These are phyloP conservation scores for Glomeris marginata DNA, from an alignment of 2,888 invertebrate species.

Conservation along the genomic window DNA sequence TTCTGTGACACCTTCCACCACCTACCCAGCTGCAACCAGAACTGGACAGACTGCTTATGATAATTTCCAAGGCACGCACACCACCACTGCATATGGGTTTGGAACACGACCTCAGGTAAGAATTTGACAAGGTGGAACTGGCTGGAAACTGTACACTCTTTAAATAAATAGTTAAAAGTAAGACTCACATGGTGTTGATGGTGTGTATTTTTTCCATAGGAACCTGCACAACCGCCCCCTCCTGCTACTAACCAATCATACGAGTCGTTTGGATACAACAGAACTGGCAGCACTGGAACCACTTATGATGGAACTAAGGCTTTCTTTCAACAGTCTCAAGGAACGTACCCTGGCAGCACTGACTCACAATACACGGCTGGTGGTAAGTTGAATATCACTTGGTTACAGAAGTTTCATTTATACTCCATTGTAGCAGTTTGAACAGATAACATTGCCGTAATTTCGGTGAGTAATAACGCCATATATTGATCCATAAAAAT, in stretches of 20 bases:
- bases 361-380: neutral
- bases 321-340: constrained; percentile 62
- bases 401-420: too few relatives aligned
- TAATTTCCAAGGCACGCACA: constrained; percentile 40
- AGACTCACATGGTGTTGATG: too few relatives aligned
- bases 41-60: constrained; percentile 70
- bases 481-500: too few relatives aligned
- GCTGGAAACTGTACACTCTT: too few relatives aligned
- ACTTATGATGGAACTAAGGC: constrained; percentile 65
- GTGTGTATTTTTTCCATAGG: constrained; percentile 10
- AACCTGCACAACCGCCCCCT: constrained; percentile 16
- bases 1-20: constrained; percentile 56
- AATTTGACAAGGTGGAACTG: too few relatives aligned
- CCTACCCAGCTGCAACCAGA: constrained; percentile 58
- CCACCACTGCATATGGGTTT: constrained; percentile 37
- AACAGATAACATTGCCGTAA: constrained; percentile 22
- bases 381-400: too few relatives aligned
- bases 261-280: constrained; percentile 9
- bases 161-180: too few relatives aligned
- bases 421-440: too few relatives aligned
- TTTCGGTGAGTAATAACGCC: constrained; percentile 21
- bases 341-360: constrained; percentile 39
- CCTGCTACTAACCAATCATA: constrained; percentile 16
- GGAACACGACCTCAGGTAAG: constrained; percentile 8
- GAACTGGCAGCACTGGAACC: constrained; percentile 25